Percentiles rank a stretch among this genome's conserved stretches.
These are phyloP conservation scores for Bovichtus diacanthus DNA, from an alignment of 2,797 vertebrate genomes.

Conservation along the genomic window DNA sequence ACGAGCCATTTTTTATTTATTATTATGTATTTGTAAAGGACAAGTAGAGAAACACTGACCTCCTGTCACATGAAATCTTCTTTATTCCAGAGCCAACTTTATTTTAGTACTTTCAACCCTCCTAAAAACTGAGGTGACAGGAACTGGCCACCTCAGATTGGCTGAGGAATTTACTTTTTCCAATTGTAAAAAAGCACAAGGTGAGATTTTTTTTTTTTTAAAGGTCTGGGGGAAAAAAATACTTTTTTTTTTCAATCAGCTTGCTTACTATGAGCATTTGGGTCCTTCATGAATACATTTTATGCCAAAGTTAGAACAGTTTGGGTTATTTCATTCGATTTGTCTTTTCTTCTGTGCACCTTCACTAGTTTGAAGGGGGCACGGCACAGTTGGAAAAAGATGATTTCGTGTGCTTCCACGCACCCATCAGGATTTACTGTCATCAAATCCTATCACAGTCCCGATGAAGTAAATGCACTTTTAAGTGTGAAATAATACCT, in stretches of 20 bases:
- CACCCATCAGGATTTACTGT: neutral
- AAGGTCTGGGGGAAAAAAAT: too few species aligned
- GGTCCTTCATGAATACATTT: neutral
- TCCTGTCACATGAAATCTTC: neutral
- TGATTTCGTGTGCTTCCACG: neutral
- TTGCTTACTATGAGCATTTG: neutral
- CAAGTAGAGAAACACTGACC: too few species aligned
- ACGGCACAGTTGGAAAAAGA: neutral
- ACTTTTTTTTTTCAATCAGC: too few species aligned
- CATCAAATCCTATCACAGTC: neutral
- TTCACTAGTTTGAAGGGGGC: neutral
- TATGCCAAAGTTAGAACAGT: neutral
- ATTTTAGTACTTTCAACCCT: too few species aligned
- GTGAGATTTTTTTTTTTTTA: neutral
- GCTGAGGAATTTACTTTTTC: too few species aligned
- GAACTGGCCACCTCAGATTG: too few species aligned
- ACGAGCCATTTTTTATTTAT: neutral
- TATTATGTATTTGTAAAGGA: too few species aligned
- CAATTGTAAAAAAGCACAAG: neutral
- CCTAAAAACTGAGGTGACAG: too few species aligned
- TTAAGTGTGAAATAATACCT: neutral
- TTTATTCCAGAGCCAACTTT: neutral
- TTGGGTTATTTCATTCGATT: constrained; percentile 3
- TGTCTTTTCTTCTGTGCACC: neutral
- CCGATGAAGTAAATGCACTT: neutral